Conservation (phyloP, 2,888 invertebrate species). For the Cylloceria caligata region DNA sequence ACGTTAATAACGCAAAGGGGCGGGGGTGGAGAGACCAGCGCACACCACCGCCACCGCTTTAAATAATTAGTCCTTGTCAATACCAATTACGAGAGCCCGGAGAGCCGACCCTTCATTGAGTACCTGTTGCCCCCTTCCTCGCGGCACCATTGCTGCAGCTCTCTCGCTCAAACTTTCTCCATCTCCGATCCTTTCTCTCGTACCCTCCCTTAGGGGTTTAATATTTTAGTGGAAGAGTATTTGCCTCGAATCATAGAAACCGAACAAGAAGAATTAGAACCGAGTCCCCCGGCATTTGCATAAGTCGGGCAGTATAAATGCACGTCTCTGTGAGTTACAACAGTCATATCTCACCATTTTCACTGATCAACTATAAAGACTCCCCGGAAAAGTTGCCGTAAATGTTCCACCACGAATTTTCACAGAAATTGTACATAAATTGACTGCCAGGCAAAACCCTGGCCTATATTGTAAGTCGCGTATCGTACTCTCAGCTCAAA, state of each 20-base stretch:
- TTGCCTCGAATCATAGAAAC: not conserved
- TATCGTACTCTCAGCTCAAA: not conserved
- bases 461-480: not conserved
- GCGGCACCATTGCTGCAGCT: not conserved
- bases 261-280: not conserved
- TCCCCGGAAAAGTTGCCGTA: not conserved
- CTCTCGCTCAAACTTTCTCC: constrained; percentile 30
- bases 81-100: constrained; percentile 65
- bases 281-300: not conserved
- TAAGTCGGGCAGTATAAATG: not conserved
- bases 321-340: not conserved
- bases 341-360: not conserved
- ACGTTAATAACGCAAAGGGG: constrained; percentile 52
- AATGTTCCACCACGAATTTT: not conserved
- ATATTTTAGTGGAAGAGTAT: constrained; percentile 74
- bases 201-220: constrained; percentile 67
- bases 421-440: not conserved
- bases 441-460: not conserved
- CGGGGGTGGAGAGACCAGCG: constrained; percentile 15
- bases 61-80: constrained; percentile 68
- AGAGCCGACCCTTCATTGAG: constrained; percentile 67
- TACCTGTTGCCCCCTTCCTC: constrained; percentile 76
- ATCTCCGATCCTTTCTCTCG: constrained; percentile 4
- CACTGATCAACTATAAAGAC: not conserved
- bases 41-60: constrained; percentile 40